Base-by-base conservation (phyloP, 64 coral and sea anemone species). In the Stichodactyla helianthus region DNA sequence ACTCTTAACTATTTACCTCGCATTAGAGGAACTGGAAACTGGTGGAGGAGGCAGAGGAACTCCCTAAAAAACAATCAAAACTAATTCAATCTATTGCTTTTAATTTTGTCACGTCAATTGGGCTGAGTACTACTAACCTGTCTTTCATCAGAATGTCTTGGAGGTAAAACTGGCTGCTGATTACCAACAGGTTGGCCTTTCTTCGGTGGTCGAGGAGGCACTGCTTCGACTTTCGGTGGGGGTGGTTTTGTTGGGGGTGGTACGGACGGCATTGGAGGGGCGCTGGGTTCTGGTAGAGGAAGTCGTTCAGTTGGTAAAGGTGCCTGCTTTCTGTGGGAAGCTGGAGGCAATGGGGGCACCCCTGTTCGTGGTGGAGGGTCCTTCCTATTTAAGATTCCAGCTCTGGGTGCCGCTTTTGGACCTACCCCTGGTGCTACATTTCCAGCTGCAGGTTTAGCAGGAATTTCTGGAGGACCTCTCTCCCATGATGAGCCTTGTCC, bases 1-100 rank as follows among this genome's bases (percentile, higher is more conserved):
- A 44, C 35, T 44, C 35, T 31, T 31, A 1, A 15, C 55, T 58
- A 11, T 19, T 27, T 81, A 81, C 78, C 78, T 81, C 15, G 4
- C 2, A 79, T 4, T 50, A 50, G 77, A 79, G 51, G 78, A 8
- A 53, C 1, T 18, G 15, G 78, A 1, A 81, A 27, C 25, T 20
- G 83, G 83, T 10, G 83, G 54, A 54, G 83, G 16, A 20, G 83
- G 83, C 50, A 84, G 56, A 20, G 83, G 83, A 54, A 84, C 83
- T 4, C 83, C 83, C 83, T 84, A 55, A 28, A 4, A 84, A 81
- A 84, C 53, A 58, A 81, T 7, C 50, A 81, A 81, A 51, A 17
- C 7, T 81, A n/a, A 13, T 74, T 74, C 7, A 31, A 74, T 35
- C 23, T 23, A 74, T 31, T 10, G 25, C 11, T 31, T 74, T 74